Conservation (phyloP, 2,113 vertebrate genomes). For the Rhynchomys soricoides region DNA sequence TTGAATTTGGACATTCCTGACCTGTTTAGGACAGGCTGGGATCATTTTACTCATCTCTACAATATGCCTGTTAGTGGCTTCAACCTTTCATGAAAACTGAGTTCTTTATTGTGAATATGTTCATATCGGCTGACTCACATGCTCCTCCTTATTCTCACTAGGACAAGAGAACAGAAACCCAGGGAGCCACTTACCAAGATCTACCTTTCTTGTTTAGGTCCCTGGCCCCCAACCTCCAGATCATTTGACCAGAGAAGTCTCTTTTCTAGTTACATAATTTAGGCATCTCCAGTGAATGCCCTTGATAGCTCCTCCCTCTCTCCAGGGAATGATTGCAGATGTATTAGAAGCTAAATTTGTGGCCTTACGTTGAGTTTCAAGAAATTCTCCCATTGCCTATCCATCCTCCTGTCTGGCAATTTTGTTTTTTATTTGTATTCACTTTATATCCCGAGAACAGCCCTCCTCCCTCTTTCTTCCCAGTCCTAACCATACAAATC, state of each 20-base stretch:
- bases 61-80: neutral
- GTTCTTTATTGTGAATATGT: neutral
- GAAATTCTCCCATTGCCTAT: neutral
- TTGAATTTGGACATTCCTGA: neutral
- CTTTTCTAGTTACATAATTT: neutral
- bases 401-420: neutral
- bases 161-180: neutral
- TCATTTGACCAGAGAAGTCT: neutral
- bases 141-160: neutral
- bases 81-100: neutral
- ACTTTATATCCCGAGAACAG: too few species aligned
- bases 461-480: too few species aligned
- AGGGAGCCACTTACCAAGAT: neutral
- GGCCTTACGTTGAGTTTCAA: neutral
- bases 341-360: neutral
- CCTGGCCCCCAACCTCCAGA: neutral
- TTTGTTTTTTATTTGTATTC: neutral
- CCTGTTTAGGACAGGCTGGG: neutral
- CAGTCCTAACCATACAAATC: too few species aligned
- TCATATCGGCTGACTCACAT: neutral
- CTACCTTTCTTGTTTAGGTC: neutral
- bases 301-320: fast-evolving
- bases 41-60: neutral
- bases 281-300: neutral
- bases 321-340: neutral